Base-by-base conservation (phyloP, 2,888 invertebrate genomes). In the Chouioia cunea region DNA sequence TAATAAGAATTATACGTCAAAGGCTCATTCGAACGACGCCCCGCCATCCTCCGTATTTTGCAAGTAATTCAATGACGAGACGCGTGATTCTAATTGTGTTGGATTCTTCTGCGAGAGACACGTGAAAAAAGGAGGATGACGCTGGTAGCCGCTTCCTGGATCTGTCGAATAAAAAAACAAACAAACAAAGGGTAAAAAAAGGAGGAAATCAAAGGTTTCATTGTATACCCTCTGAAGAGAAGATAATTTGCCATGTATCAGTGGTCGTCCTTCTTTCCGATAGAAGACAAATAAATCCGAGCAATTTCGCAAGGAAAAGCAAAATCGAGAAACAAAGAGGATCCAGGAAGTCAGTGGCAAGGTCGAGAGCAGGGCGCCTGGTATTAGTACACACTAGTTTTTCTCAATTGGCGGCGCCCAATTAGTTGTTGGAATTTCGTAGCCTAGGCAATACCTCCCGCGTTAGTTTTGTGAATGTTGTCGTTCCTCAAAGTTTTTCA, bases 341-440 rank as follows among this genome's bases (percentile, higher is more conserved):
- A 71, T 76, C 73, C 75, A 75, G 74, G 64, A 75, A 73, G 73
- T 66, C 54, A 70, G 77, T 78, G 78, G 76, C 72, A 65, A 78
- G 75, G 76, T 80, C 77, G 78, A 80, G 79, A 79, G 79, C 81
- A 82, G 81, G 82, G 82, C 82, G 83, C 83, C 83, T 82, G 83
- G 80, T 80, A 81, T 83, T 83, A 83, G 83, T 83, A 83, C 83
- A 83, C 82, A 82, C 78, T 82, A 81, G 79, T 81, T 82, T 79
- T 75, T 78, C 36, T 76, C 77, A 76, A 79, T 80, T 80, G 79
- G 79, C 77, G 81, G 80, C 81, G 82, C 82, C 81, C 79, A 77
- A 80, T 80, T 81, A 83, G 81, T 83, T 83, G 82, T 82, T 83
- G 83, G 79, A 82, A 82, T 82, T 82, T 81, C 81, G 80, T 82